These are phyloP conservation scores for Ataeniobius toweri DNA, from an alignment of 2,797 vertebrate genomes.

Conservation along the genomic window DNA sequence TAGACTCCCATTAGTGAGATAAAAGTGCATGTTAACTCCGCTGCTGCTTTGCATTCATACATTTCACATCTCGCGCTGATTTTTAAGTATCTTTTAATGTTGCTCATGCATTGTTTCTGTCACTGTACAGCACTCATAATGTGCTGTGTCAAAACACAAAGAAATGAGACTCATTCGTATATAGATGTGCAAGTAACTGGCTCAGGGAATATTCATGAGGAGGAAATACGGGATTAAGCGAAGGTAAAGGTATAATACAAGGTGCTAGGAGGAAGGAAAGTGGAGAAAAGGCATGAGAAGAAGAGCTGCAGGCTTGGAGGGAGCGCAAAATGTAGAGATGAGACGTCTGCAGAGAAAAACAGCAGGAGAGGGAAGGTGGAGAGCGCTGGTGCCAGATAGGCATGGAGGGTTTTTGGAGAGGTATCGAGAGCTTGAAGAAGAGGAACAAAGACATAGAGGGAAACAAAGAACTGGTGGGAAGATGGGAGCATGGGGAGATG, in stretches of 20 bases:
- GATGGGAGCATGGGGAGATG: constrained; percentile 45
- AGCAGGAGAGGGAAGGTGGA: constrained; percentile 24
- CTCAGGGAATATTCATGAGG: constrained; percentile 35
- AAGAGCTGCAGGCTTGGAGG: constrained; percentile 14
- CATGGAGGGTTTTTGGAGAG: constrained; percentile 7
- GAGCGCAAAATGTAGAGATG: constrained; percentile 35
- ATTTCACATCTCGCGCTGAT: constrained; percentile 30
- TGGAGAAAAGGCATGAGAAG: not conserved
- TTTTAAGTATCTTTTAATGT: constrained; percentile 30
- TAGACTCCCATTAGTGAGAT: constrained; percentile 45
- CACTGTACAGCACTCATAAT: not conserved
- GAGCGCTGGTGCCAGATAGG: not conserved
- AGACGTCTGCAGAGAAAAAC: constrained; percentile 36
- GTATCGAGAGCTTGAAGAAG: not conserved
- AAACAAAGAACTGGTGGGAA: constrained; percentile 17
- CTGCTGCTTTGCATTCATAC: constrained; percentile 35
- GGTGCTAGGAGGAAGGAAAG: constrained; percentile 30
- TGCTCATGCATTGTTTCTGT: constrained; percentile 13
- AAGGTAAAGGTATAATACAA: constrained; percentile 56
- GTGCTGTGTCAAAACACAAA: constrained; percentile 16
- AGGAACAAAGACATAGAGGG: constrained; percentile 16
- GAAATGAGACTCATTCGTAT: constrained; percentile 47
- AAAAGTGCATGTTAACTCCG: constrained; percentile 35
- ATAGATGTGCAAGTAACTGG: constrained; percentile 20
- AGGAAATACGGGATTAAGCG: constrained; percentile 55